Evolutionary conservation across 1,140 invertebrate species (phyloP).

Genomic region (Drosophila neocordata): DNA sequence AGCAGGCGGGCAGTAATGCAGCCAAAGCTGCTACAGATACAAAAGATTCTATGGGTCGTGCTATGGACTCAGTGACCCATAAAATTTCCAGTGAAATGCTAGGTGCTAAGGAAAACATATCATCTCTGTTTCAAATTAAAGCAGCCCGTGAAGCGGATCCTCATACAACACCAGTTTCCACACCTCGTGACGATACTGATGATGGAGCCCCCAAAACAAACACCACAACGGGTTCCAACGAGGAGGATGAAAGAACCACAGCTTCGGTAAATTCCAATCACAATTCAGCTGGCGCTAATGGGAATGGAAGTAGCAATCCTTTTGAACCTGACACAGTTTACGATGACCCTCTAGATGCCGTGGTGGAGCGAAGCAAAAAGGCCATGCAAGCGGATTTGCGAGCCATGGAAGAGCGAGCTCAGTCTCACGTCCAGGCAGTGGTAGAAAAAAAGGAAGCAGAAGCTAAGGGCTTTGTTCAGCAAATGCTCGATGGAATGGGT

Average conservation of each 20-base stretch:
- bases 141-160: slow-evolving; percentile 53
- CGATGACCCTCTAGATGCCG: slow-evolving; percentile 63
- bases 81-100: slow-evolving; percentile 68
- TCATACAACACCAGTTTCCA: slow-evolving; percentile 33
- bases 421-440: slow-evolving; percentile 37
- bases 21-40: slow-evolving; percentile 58
- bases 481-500: slow-evolving; percentile 62
- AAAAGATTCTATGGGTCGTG: slow-evolving; percentile 67
- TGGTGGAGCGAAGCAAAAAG: slow-evolving; percentile 74
- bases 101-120: slow-evolving; percentile 74
- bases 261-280: slow-evolving; percentile 79
- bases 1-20: slow-evolving; percentile 57
- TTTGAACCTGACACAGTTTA: slow-evolving; percentile 53
- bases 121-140: slow-evolving; percentile 72
- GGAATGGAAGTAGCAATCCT: slow-evolving; percentile 51
- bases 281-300: slow-evolving; percentile 59
- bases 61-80: slow-evolving; percentile 65
- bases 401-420: slow-evolving; percentile 46
- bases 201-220: slow-evolving; percentile 45
- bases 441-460: slow-evolving; percentile 36
- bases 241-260: slow-evolving; percentile 78
- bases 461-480: slow-evolving; percentile 66
- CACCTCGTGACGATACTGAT: slow-evolving; percentile 35
- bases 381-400: slow-evolving; percentile 72
- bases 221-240: slow-evolving; percentile 50